phyloP scores from a whole-genome alignment of 2,888 invertebrate genomes.

The Lycocerus yunnanus region DNA sequence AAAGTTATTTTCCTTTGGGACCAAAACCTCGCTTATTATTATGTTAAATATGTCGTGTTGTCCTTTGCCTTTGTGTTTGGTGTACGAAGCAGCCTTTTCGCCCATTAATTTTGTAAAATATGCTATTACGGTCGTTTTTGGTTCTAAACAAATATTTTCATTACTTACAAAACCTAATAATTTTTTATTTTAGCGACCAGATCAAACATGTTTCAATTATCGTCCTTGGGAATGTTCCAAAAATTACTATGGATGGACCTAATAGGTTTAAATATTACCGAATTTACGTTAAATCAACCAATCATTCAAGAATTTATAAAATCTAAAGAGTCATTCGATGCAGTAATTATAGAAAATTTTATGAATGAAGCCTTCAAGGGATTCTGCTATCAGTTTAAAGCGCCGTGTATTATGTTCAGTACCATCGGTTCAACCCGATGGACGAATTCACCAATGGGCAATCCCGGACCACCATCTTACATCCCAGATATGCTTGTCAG shows the following conservation, averaged over 20 bases:
- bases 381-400: constrained; percentile 42
- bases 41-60: no score
- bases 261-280: constrained; percentile 5
- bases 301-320: constrained; percentile 31
- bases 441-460: constrained; percentile 55
- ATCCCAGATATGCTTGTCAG: constrained; percentile 52
- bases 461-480: constrained; percentile 55
- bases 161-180: no score
- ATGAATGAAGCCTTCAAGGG: constrained; percentile 55
- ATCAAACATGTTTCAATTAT: background rate
- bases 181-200: background rate
- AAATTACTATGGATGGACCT: background rate
- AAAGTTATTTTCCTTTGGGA: no score
- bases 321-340: constrained; percentile 45
- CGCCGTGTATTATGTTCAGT: constrained; percentile 46
- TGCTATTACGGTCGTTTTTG: no score
- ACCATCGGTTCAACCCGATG: constrained; percentile 50
- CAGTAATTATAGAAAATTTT: constrained; percentile 52
- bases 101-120: no score
- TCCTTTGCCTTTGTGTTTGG: no score
- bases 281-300: constrained; percentile 19
- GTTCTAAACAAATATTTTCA: no score
- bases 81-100: no score
- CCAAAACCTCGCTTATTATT: no score
- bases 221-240: background rate